Percentiles rank a stretch among this genome's conserved stretches.
Conservation (phyloP, 2,888 invertebrate species). For the Syrista parreyssii region DNA sequence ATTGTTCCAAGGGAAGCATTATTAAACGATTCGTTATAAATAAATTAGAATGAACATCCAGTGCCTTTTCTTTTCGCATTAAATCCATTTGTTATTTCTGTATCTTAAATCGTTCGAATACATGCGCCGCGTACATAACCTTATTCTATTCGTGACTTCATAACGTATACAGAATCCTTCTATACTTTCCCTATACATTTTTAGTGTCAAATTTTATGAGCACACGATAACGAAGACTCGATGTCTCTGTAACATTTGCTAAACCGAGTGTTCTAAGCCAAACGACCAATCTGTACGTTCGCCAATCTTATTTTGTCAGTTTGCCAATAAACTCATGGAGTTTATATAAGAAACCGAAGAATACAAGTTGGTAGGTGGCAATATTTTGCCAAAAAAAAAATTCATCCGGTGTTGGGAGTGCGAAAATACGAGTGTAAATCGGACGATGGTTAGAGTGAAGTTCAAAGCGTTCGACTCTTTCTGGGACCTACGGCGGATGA, state of each 20-base stretch:
- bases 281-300: background rate
- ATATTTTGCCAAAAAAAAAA: background rate
- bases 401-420: background rate
- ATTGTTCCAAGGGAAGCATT: background rate
- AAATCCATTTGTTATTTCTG: background rate
- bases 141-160: background rate
- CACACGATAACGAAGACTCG: background rate
- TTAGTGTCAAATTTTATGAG: background rate
- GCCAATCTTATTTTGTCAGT: background rate
- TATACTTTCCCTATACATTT: background rate
- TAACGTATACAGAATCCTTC: background rate
- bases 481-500: background rate
- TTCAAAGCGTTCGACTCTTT: background rate
- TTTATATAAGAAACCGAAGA: background rate
- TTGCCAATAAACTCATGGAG: background rate
- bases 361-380: background rate
- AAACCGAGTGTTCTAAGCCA: background rate
- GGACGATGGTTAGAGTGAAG: background rate
- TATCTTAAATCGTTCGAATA: background rate
- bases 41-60: background rate
- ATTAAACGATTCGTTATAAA: background rate
- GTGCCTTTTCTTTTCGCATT: background rate
- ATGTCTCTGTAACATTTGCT: background rate
- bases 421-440: background rate
- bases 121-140: background rate